phyloP scores from a whole-genome alignment of 2,797 vertebrate genomes.

The Trematomus bernacchii region DNA sequence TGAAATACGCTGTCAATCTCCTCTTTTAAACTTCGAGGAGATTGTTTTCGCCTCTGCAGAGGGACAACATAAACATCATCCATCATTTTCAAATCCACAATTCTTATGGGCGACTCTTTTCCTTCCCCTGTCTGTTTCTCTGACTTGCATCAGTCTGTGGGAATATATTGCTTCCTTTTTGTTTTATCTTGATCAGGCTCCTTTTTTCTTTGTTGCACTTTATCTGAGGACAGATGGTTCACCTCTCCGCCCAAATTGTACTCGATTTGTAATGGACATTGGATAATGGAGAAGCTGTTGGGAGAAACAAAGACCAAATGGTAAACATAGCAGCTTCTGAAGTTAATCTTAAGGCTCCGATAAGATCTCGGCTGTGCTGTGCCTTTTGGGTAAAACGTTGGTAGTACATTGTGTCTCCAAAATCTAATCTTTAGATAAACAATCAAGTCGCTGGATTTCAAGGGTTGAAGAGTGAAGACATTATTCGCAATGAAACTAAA shows the following conservation, averaged over 20 bases:
- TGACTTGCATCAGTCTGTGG: constrained; percentile 24
- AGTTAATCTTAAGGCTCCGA: not conserved
- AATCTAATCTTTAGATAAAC: not conserved
- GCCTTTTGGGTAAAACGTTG: not conserved
- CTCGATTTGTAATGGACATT: constrained; percentile 10
- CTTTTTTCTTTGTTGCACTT: not conserved
- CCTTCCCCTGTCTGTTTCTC: constrained; percentile 30
- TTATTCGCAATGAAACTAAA: not conserved
- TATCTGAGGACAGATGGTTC: constrained; percentile 1
- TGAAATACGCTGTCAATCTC: constrained; percentile 33
- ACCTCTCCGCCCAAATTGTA: not conserved
- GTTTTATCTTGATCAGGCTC: constrained; percentile 19
- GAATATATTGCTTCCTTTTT: constrained; percentile 27
- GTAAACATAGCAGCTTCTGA: not conserved
- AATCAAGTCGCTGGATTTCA: not conserved
- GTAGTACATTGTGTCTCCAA: not conserved
- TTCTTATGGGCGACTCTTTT: constrained; percentile 19
- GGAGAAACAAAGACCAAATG: not conserved
- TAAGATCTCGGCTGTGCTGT: not conserved
- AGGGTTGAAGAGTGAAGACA: not conserved
- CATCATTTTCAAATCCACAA: constrained; percentile 42
- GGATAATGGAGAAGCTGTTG: constrained; percentile 10
- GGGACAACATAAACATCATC: constrained; percentile 32
- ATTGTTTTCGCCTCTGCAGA: constrained; percentile 35
- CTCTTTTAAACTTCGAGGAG: constrained; percentile 18